Conservation (phyloP, 2,113 vertebrate species). For the Lophotis ruficrista region DNA sequence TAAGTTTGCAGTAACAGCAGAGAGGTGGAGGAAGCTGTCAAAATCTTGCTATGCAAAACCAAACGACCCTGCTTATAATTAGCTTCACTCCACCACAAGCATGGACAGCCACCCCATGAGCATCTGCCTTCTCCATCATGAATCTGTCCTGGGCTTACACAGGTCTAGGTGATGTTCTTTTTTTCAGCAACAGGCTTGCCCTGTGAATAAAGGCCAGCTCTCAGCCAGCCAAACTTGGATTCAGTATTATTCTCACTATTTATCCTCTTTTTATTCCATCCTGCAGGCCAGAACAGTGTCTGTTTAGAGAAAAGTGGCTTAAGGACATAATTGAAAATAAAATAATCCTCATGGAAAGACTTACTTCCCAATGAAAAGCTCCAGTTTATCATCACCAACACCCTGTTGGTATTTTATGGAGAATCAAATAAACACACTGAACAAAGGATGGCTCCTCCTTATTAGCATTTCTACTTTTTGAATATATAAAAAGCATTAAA, state of each 20-base stretch:
- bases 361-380: not conserved
- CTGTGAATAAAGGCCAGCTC: not conserved
- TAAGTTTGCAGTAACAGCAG: not conserved
- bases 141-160: not conserved
- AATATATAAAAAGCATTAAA: not conserved
- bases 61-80: not conserved
- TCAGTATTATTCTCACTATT: not conserved
- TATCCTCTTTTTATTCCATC: not conserved
- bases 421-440: conserved; percentile 11
- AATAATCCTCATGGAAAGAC: conserved; percentile 23
- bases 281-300: conserved; percentile 65
- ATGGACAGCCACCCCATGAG: not conserved
- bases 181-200: not conserved
- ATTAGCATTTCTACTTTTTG: not conserved
- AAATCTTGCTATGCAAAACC: not conserved
- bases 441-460: not conserved
- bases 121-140: not conserved
- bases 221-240: not conserved
- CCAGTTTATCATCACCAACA: not conserved
- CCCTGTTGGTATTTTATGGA: not conserved
- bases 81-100: not conserved
- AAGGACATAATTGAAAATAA: conserved; percentile 73
- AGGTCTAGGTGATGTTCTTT: not conserved
- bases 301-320: conserved; percentile 73
- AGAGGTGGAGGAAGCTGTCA: not conserved